Evolutionary conservation across 2,888 invertebrate species (phyloP), one percentile per base, ranked within the genome.

Genomic region (Yponomeuta sedellus): DNA sequence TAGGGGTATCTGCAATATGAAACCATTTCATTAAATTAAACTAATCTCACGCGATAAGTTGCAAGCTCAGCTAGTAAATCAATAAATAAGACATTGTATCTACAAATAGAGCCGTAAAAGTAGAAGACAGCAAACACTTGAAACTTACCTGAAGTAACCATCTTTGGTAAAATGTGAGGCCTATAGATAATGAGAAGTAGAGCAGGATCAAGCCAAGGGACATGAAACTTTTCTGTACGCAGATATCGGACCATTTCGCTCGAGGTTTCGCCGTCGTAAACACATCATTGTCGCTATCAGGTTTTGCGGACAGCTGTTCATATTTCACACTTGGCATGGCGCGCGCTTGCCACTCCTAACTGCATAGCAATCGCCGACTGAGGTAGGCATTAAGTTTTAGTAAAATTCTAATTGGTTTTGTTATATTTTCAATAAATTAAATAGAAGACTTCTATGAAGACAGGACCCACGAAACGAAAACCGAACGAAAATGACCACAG

Each of bases 121-220:
- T 59, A 12, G 22, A 12, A 59, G 25, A 19, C 20, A 20, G n/a
- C 19, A 22, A 20, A 58, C 22, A 44, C 19, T 22, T 22, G 22
- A 58, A 58, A 25, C 76, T 76, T 87, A 97, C 97, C 92, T 95
- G 95, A 70, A 97, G 93, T 66, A 99, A 93, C 94, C 96, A 96
- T 93, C 98, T 94, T 83, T 99, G 99, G 86, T 99, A 99, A 86
- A 99, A 99, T 11, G 98, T 99, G 66, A 99, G 93, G 62, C 97
- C 96, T 75, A 99, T 98, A 16, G 99, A 99, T 66, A 99, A 93
- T 12, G 95, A 92, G 81, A 98, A 97, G 86, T 99, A 99, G 63
- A 97, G 88, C 3, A 95, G 81, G 70, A 99, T 95, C 62, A 98
- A 74, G 44, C 87, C 84, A 65, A 91, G 72, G 1, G 89, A 89